These are phyloP conservation scores for Diarsia mendica DNA, from an alignment of 2,888 invertebrate species.

Conservation along the genomic window DNA sequence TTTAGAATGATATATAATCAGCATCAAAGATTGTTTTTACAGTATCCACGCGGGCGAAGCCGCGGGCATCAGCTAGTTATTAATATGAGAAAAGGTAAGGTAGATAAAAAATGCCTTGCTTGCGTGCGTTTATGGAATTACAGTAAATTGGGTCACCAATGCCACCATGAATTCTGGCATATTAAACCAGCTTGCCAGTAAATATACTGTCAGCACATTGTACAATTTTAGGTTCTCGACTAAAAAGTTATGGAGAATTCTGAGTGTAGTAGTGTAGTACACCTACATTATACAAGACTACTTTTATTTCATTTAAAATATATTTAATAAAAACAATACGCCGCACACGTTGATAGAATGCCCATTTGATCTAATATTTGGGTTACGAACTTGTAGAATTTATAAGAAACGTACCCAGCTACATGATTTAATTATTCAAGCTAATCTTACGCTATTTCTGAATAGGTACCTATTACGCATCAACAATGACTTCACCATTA, in stretches of 20 bases:
- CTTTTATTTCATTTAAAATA: background rate
- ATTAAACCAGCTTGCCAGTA: background rate
- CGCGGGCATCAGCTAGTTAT: no score
- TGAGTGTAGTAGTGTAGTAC: background rate
- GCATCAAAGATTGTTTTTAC: no score
- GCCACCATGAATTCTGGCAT: background rate
- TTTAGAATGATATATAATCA: no score
- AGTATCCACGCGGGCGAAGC: no score
- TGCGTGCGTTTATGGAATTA: constrained; percentile 15
- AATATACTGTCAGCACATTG: background rate
- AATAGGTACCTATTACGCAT: constrained; percentile 28
- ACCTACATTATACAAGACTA: background rate
- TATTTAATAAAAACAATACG: background rate
- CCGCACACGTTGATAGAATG: constrained; percentile 5
- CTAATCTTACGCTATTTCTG: constrained; percentile 38
- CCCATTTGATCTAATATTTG: constrained; percentile 35
- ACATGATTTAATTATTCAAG: constrained; percentile 42
- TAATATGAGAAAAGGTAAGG: no score
- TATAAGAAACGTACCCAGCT: constrained; percentile 2
- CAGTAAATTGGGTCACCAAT: constrained; percentile 20
- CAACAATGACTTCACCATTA: constrained; percentile 42
- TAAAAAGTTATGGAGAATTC: background rate
- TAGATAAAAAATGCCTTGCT: background rate
- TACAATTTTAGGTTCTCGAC: background rate
- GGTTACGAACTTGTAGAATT: constrained; percentile 33